Evolutionary conservation across 1,140 invertebrate genomes (phyloP).

Genomic region (Tetramorium alpestre): DNA sequence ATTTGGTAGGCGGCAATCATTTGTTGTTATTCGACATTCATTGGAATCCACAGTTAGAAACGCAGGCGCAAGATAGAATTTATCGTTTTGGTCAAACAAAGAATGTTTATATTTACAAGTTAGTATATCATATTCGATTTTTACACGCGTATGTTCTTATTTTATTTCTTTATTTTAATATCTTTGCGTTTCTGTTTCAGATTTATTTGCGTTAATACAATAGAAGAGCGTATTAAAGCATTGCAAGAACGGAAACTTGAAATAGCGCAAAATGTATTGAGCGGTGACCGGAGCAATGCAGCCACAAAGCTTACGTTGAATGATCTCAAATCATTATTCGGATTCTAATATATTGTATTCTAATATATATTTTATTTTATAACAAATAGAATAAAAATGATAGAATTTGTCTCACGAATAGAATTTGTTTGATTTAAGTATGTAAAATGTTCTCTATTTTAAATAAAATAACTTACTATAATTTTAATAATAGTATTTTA

Average conservation of each 20-base stretch:
- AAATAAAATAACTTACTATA: not conserved
- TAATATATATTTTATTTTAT: not conserved
- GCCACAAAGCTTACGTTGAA: slow-evolving; percentile 88
- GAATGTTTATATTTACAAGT: slow-evolving; percentile 94
- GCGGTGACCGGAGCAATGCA: slow-evolving; percentile 86
- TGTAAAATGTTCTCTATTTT: not conserved
- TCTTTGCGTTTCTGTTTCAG: slow-evolving; percentile 83
- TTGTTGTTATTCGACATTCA: slow-evolving; percentile 95
- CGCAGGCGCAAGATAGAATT: slow-evolving; percentile 96
- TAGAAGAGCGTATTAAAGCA: slow-evolving; percentile 92
- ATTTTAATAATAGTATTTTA: not conserved
- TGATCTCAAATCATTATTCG: slow-evolving; percentile 92
- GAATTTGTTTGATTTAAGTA: not conserved
- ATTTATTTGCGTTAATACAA: slow-evolving; percentile 93
- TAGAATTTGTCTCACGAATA: not conserved
- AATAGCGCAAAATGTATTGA: slow-evolving; percentile 92
- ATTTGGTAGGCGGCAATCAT: slow-evolving; percentile 96
- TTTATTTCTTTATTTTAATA: not conserved
- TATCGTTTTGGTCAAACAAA: slow-evolving; percentile 95
- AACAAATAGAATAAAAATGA: not conserved
- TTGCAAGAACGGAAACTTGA: slow-evolving; percentile 93
- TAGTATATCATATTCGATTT: slow-evolving; percentile 62
- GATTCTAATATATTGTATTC: slow-evolving; percentile 33
- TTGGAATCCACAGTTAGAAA: slow-evolving; percentile 98
- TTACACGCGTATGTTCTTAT: no score